Percentiles rank a stretch among this genome's conserved stretches.
Conservation (phyloP, 1,140 invertebrate species). For the Cylas formicarius region DNA sequence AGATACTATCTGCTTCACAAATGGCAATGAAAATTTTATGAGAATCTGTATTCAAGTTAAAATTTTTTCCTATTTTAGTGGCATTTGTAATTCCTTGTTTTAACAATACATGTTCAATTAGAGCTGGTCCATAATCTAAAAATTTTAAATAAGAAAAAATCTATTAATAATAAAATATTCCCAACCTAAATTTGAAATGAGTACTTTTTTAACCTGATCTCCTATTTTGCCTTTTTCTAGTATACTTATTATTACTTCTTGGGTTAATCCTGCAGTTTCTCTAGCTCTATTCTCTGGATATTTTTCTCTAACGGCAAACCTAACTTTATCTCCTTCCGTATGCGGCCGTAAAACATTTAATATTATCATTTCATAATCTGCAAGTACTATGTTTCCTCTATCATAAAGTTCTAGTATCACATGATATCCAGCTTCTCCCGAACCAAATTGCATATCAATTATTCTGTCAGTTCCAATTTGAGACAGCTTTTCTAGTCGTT, state of each 20-base stretch:
- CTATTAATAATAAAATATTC: background rate
- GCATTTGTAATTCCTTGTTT: conserved; percentile 57
- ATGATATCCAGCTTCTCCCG: conserved; percentile 89
- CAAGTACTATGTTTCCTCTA: conserved; percentile 92
- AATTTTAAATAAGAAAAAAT: conserved; percentile 8
- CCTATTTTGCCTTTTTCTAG: conserved; percentile 60
- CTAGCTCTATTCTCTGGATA: conserved; percentile 77
- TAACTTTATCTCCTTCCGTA: conserved; percentile 87
- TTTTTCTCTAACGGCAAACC: conserved; percentile 85
- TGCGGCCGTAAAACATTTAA: conserved; percentile 90
- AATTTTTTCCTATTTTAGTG: conserved; percentile 51
- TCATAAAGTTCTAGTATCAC: conserved; percentile 96
- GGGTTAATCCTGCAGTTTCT: conserved; percentile 47
- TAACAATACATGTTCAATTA: conserved; percentile 84
- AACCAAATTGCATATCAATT: conserved; percentile 90
- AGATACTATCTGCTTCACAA: conserved; percentile 58
- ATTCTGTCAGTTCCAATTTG: conserved; percentile 87
- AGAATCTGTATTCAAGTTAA: conserved; percentile 59
- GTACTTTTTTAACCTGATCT: conserved; percentile 76
- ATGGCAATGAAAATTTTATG: conserved; percentile 61
- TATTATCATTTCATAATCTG: conserved; percentile 86
- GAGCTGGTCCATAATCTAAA: conserved; percentile 76
- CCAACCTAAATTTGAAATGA: conserved; percentile 72
- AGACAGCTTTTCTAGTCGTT: conserved; percentile 78
- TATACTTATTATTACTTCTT: conserved; percentile 46